Conservation (phyloP, 2,888 invertebrate species). For the Pollenia labialis region DNA sequence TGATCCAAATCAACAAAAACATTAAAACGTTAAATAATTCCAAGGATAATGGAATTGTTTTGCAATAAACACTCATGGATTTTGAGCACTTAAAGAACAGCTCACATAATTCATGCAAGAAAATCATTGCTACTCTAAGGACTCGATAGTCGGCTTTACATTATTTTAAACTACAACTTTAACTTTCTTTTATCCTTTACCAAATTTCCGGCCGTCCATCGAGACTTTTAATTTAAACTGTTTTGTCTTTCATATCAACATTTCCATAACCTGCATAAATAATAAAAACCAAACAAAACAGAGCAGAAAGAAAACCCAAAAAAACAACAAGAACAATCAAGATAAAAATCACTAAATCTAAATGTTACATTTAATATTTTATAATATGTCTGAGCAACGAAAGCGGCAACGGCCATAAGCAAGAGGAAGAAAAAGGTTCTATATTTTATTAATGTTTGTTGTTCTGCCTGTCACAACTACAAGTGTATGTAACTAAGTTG, state of each 20-base stretch:
- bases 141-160: background rate
- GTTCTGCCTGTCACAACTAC: background rate
- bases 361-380: conserved; percentile 4
- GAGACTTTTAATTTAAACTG: background rate
- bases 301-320: background rate
- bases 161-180: too few relatives aligned
- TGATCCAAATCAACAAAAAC: conserved; percentile 37
- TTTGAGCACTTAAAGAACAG: background rate
- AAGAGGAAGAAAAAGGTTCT: conserved; percentile 6
- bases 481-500: background rate
- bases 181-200: too few relatives aligned
- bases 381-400: background rate
- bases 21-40: conserved; percentile 32
- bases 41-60: conserved; percentile 49
- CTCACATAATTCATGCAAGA: background rate
- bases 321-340: background rate
- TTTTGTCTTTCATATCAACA: background rate
- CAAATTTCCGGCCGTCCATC: background rate
- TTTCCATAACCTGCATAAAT: background rate
- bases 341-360: conserved; percentile 8
- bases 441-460: conserved; percentile 18
- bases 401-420: background rate
- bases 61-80: conserved; percentile 12
- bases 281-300: background rate
- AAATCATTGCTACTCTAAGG: background rate